Evolutionary conservation across 2,888 invertebrate genomes (phyloP).

Genomic region (Trichopoda pennipes): DNA sequence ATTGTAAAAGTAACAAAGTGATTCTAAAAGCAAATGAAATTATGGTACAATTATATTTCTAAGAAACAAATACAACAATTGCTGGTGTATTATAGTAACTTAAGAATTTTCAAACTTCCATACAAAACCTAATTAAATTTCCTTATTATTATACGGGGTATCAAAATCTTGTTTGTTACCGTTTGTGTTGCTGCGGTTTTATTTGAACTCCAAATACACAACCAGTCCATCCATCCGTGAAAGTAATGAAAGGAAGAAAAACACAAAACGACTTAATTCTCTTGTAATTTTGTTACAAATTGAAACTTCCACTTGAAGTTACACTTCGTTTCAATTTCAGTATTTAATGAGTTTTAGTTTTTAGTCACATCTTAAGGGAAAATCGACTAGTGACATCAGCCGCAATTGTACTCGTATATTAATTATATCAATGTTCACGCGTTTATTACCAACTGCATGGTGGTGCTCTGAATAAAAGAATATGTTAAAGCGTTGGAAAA

Average conservation of each 20-base stretch:
- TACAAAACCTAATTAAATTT: constrained; percentile 45
- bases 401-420: constrained; percentile 32
- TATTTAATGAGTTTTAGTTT: constrained; percentile 50
- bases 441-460: neutral
- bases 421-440: constrained; percentile 9
- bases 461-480: no score
- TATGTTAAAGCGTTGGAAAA: no score
- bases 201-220: neutral
- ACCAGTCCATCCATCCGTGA: neutral
- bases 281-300: constrained; percentile 24
- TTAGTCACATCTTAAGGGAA: constrained; percentile 44
- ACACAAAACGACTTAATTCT: constrained; percentile 13
- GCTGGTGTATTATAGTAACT: neutral
- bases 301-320: constrained; percentile 20
- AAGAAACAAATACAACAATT: constrained; percentile 17
- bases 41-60: constrained; percentile 14
- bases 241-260: neutral
- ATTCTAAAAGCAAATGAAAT: constrained; percentile 23
- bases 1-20: constrained; percentile 15
- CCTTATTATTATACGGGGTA: neutral
- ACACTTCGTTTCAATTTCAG: constrained; percentile 6
- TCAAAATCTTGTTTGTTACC: constrained; percentile 5
- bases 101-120: constrained; percentile 2
- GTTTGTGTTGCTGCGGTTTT: constrained; percentile 3
- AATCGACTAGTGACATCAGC: constrained; percentile 45